These are phyloP conservation scores for Drosophila sp. DNA, from an alignment of 1,140 invertebrate genomes.

Conservation along the genomic window DNA sequence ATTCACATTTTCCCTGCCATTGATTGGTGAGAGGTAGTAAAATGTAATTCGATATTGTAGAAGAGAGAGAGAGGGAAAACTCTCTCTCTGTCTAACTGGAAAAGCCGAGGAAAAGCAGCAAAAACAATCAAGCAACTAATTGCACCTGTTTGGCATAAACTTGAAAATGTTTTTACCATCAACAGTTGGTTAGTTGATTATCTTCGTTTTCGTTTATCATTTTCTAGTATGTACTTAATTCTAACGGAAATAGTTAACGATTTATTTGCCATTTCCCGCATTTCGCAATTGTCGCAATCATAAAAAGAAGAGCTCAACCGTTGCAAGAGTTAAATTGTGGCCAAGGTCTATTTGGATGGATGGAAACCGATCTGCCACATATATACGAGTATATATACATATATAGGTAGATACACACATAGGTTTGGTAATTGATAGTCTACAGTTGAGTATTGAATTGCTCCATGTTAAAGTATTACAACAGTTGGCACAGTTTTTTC, in stretches of 20 bases:
- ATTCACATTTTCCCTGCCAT: slow-evolving; percentile 66
- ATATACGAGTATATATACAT: neutral
- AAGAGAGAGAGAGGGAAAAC: neutral
- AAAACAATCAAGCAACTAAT: slow-evolving; percentile 4
- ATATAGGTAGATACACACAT: neutral
- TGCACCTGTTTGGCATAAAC: slow-evolving; percentile 41
- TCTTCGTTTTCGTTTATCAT: slow-evolving; percentile 26
- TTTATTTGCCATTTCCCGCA: slow-evolving; percentile 39
- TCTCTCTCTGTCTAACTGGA: slow-evolving; percentile 1
- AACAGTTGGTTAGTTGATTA: neutral
- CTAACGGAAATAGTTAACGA: slow-evolving; percentile 69
- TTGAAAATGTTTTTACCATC: neutral
- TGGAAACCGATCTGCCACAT: slow-evolving; percentile 65
- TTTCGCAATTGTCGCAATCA: slow-evolving; percentile 34
- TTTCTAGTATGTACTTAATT: slow-evolving; percentile 38
- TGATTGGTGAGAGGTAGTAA: slow-evolving; percentile 72
- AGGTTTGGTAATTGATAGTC: slow-evolving; percentile 58
- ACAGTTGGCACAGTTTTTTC: slow-evolving; percentile 65
- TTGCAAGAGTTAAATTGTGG: slow-evolving; percentile 66
- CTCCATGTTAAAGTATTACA: slow-evolving; percentile 22
- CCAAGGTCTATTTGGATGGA: slow-evolving; percentile 62
- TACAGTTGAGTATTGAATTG: slow-evolving; percentile 58
- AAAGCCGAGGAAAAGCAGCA: slow-evolving; percentile 6
- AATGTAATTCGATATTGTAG: slow-evolving; percentile 65
- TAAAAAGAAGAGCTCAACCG: slow-evolving; percentile 37